Conservation (phyloP, 1,140 invertebrate genomes). For the Trinorchestia longiramus region DNA sequence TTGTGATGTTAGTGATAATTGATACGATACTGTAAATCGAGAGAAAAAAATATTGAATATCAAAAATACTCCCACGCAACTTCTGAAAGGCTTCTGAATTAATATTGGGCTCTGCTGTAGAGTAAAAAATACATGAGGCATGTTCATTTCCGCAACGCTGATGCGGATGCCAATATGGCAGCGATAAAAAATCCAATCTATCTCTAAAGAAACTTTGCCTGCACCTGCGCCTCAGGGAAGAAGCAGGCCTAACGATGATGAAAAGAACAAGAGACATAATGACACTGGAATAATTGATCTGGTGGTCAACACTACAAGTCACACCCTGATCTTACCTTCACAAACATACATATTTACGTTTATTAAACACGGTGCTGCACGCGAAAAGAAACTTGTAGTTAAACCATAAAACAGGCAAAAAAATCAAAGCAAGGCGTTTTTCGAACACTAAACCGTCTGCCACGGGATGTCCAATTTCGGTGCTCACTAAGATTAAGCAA, state of each 20-base stretch:
- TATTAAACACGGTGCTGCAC: too few relatives aligned
- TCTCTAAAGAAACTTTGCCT: neutral
- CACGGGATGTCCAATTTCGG: neutral
- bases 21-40: too few relatives aligned
- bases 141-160: neutral
- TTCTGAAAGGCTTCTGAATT: neutral
- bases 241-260: neutral
- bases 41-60: too few relatives aligned
- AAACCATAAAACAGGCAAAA: neutral
- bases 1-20: too few relatives aligned
- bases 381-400: neutral
- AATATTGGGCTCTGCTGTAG: neutral
- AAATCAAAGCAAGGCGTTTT: neutral
- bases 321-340: too few relatives aligned
- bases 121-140: neutral
- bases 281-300: neutral
- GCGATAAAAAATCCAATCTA: neutral
- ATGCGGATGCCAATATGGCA: neutral
- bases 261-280: neutral
- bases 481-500: neutral
- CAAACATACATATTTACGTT: too few relatives aligned
- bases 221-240: neutral
- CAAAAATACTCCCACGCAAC: too few relatives aligned
- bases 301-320: neutral
- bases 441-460: neutral